Conservation (phyloP, 2,113 vertebrate genomes). For the Falco punctatus region DNA sequence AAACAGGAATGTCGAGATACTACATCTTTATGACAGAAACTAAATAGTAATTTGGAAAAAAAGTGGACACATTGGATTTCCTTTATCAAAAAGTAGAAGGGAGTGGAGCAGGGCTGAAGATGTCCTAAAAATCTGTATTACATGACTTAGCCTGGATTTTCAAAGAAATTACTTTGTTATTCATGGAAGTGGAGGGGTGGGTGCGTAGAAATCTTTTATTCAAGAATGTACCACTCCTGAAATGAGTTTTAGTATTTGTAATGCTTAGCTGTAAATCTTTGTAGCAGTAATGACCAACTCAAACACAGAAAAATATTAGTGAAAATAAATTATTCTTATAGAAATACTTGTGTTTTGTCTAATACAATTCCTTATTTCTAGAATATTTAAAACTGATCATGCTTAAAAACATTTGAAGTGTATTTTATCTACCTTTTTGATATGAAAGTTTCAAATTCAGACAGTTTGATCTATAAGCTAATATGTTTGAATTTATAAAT, state of each 20-base stretch:
- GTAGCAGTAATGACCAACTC: not conserved
- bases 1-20: not conserved
- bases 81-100: not conserved
- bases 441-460: not conserved
- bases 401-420: not conserved
- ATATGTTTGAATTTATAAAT: not conserved
- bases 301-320: not conserved
- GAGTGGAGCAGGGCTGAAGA: not conserved
- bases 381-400: not conserved
- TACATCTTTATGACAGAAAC: not conserved
- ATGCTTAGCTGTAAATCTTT: not conserved
- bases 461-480: not conserved
- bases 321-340: not conserved
- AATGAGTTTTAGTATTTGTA: not conserved
- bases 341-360: not conserved
- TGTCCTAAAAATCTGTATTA: not conserved
- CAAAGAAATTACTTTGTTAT: not conserved
- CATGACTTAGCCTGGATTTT: not conserved
- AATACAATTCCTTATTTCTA: not conserved
- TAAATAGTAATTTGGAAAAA: not conserved
- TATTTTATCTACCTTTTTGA: not conserved
- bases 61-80: accelerated
- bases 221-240: not conserved
- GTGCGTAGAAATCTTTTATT: not conserved
- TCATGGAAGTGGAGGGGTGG: not conserved